Base-by-base conservation (phyloP, 2,797 vertebrate species). In the Trematomus bernacchii region DNA sequence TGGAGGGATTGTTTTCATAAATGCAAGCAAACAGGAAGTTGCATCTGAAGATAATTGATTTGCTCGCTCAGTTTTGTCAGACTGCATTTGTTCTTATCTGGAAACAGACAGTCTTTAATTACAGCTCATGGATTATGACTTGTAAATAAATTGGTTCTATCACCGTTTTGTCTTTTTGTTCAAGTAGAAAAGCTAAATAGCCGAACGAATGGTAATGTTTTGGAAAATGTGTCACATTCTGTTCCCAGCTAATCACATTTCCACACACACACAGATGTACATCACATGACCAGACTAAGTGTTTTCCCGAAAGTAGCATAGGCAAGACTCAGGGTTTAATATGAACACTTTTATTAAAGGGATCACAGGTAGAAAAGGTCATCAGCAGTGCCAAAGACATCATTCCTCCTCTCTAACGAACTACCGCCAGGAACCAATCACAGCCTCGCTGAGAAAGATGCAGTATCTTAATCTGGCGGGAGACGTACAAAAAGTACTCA, bases 261-360 rank as follows among this genome's bases (percentile, higher is more conserved):
- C 73, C 66, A 64, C 9, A 59, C n/a, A 21, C 42, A 51, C 19
- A 66, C 14, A 60, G 14, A 44, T 58, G 19, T 8, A 12, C 23
- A 33, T 65, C 66, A 71, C 40, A 66, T 61, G 46, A 42, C 15
- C 10, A 57, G 12, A 47, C 46, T 3, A 11, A 11, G 44, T 53
- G 6, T 77, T 19, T 58, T 58, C 44, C 18, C 37, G 2, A 46
- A 84, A 90, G 76, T 7, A 91, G 69, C 74, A 87, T 55, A 44
- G 57, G 62, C 23, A 53, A 65, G 27, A 69, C 70, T 55, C 12
- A 0, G 10, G 3, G 21, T 73, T 89, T 81, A 72, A 86, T 92
- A 91, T 87, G 76, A 91, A 93, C 85, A 94, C 87, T 91, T 95
- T 94, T 94, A 95, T 95, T 94, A 94, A 94, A 94, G 93, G 84